Evolutionary conservation across 1,140 invertebrate genomes (phyloP), one percentile per base, ranked within the genome.

Genomic region (Solenopsis invicta): DNA sequence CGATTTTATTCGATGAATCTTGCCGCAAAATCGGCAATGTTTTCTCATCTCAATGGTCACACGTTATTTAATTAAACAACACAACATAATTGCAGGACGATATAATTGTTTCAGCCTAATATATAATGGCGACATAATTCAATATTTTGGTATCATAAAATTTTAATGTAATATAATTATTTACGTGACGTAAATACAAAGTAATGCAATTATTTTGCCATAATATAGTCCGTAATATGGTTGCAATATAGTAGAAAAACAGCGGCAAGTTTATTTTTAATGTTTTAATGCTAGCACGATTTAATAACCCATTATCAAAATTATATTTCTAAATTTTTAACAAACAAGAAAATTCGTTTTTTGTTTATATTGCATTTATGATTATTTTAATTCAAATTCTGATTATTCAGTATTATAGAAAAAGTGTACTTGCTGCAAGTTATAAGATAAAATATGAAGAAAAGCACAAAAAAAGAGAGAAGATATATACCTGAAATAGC

Each of bases 261-360:
- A 76, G 21, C 56, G 52, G 16, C 16, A 41, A 41, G 12, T 77
- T 9, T 24, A 62, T 45, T 61, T 76, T 56, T 45, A 8, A 18
- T 8, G 48, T 29, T 29, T 29, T 24, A 75, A 56, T 56, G 6
- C 37, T 76, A 41, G n/a, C 9, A 0, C n/a, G 41, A 12, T 37
- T 75, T 56, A 50, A 50, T 71, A 75, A 75, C 45, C n/a, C 37
- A 69, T 48, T 48, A 45, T 5, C 41, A 48, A 69, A 69, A 69
- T 69, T 69, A 48, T 24, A n/a, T 69, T 69, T 16, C 21, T n/a
- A 6, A 69, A 69, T 5, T 69, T 69, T 69, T 24, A 69, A 69
- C 9, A 16, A 41, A 69, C 8, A 21, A 4, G 12, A 8, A 48
- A 21, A 41, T 66, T 64, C 12, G 2, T 41, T 37, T 66, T 66